phyloP scores from a whole-genome alignment of 2,113 vertebrate genomes.

The Zosterops pallidus region DNA sequence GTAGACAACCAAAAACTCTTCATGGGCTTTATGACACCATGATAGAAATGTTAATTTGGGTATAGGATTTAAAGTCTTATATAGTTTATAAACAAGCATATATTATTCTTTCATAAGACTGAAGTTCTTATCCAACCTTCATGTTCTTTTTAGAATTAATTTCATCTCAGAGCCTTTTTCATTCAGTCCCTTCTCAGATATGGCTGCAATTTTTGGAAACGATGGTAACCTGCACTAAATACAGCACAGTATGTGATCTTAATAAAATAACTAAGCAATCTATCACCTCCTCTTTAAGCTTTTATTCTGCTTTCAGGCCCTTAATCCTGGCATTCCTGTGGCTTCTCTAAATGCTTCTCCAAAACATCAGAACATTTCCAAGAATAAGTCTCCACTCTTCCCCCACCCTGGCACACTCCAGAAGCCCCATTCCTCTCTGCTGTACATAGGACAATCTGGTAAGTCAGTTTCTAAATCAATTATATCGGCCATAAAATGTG shows the following conservation, averaged over 20 bases:
- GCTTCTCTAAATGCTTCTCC: conserved; percentile 62
- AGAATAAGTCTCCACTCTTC: conserved; percentile 47
- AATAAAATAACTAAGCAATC: conserved; percentile 55
- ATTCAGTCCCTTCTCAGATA: conserved; percentile 23
- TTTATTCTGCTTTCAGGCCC: conserved; percentile 34
- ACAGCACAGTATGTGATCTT: conserved; percentile 12
- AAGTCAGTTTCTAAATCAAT: background rate
- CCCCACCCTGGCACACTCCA: background rate
- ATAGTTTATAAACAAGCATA: background rate
- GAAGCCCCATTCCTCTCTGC: background rate
- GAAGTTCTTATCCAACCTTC: conserved; percentile 32
- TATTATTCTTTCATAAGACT: conserved; percentile 50
- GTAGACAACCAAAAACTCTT: conserved; percentile 48
- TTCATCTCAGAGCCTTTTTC: conserved; percentile 42
- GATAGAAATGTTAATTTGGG: conserved; percentile 50
- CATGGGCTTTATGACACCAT: conserved; percentile 47
- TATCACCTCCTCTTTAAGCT: conserved; percentile 61
- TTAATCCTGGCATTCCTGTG: conserved; percentile 44
- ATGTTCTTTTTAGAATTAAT: conserved; percentile 12
- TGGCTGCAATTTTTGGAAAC: background rate
- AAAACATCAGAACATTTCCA: conserved; percentile 43
- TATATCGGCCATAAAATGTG: background rate
- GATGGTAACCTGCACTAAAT: background rate
- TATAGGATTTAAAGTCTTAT: conserved; percentile 44
- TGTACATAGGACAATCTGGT: background rate